These are phyloP conservation scores for Elachura formosa DNA, from an alignment of 2,113 vertebrate species.

Conservation along the genomic window DNA sequence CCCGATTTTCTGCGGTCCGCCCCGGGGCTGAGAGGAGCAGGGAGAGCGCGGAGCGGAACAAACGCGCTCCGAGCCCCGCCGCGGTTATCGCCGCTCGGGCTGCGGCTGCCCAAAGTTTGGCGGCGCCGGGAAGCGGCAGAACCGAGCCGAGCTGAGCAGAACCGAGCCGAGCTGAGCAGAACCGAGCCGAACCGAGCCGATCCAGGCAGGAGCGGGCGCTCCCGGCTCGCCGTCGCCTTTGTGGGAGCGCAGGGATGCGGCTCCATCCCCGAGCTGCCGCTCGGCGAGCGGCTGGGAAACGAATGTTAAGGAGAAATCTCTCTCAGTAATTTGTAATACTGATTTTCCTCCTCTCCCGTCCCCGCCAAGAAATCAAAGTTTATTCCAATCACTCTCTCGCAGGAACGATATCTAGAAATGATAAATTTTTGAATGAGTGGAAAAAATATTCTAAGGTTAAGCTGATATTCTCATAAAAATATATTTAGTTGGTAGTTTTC, in stretches of 20 bases:
- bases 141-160: accelerated
- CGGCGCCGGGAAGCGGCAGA: not conserved
- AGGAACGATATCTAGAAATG: not conserved
- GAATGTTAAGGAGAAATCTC: not conserved
- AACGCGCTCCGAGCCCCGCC: too few species aligned
- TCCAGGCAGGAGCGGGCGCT: not conserved
- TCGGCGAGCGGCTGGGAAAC: not conserved
- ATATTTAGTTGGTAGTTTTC: constrained; percentile 24
- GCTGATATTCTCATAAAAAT: not conserved
- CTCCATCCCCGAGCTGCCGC: not conserved
- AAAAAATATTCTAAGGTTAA: constrained; percentile 1
- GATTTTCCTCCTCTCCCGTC: too few species aligned
- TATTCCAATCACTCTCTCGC: not conserved
- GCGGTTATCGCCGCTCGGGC: not conserved
- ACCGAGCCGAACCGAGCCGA: too few species aligned
- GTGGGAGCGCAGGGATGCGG: not conserved
- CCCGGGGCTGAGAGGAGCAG: not conserved
- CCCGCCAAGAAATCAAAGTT: not conserved
- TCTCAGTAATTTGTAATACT: not conserved
- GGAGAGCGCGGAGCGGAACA: too few species aligned
- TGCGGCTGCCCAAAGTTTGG: accelerated
- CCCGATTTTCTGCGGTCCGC: not conserved
- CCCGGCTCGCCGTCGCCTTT: not conserved
- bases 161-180: too few species aligned
- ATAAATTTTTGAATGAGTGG: not conserved